Percentiles rank a stretch among this genome's conserved stretches.
phyloP scores from a whole-genome alignment of 1,140 invertebrate genomes.

The Apis florea region DNA sequence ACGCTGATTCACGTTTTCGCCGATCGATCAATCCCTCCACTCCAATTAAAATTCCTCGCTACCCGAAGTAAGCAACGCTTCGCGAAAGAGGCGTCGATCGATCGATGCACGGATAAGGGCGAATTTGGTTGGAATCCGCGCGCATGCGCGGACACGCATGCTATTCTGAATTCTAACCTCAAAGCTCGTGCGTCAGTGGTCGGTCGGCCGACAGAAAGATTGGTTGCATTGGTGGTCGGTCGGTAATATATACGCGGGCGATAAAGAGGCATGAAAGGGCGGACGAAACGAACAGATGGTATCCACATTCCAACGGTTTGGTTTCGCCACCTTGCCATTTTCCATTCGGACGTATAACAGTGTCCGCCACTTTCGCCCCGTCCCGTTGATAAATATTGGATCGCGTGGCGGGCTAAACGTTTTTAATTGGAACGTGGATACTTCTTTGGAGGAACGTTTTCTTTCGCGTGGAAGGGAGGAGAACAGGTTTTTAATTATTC shows the following conservation, averaged over 20 bases:
- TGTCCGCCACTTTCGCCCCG: constrained; percentile 22
- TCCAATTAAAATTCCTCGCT: background rate
- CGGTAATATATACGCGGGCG: background rate
- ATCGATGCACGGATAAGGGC: background rate
- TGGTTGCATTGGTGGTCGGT: background rate
- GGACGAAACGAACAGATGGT: constrained; percentile 26
- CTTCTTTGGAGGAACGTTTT: background rate
- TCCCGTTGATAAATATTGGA: constrained; percentile 17
- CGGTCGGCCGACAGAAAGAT: constrained; percentile 10
- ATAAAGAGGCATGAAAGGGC: constrained; percentile 13
- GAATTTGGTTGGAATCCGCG: constrained; percentile 14
- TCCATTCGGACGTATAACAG: constrained; percentile 29
- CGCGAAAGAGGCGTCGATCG: background rate
- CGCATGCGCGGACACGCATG: background rate
- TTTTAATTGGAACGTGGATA: background rate
- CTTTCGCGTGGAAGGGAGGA: no score
- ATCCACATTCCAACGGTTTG: constrained; percentile 15
- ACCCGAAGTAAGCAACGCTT: background rate
- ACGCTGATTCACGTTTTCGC: background rate
- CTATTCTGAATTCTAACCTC: constrained; percentile 28
- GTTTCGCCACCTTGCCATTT: constrained; percentile 25
- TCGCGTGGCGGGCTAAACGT: constrained; percentile 15
- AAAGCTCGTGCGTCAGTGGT: background rate
- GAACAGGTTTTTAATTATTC: background rate
- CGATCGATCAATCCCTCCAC: background rate